A percentile compares a stretch with the other conserved stretches of the same genome.
Conservation (phyloP, 2,797 vertebrate genomes). For the Fistularia commersonii region DNA sequence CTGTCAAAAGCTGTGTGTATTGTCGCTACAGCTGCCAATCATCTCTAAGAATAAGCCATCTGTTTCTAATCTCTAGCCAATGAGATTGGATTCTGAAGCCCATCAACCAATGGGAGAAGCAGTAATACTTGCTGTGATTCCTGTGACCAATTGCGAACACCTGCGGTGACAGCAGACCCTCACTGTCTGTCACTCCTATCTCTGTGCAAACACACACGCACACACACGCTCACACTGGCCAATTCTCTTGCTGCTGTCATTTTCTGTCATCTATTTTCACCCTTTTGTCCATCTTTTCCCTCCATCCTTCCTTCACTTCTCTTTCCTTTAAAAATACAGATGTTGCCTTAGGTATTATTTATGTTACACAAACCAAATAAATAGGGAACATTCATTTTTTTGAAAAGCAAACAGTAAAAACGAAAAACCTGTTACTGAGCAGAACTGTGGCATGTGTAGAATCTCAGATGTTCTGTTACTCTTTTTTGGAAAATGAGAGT, state of each 20-base stretch:
- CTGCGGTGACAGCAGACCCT: constrained; percentile 45
- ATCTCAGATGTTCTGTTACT: constrained; percentile 36
- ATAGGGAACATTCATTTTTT: constrained; percentile 63
- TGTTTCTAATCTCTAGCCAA: constrained; percentile 50
- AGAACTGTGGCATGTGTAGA: constrained; percentile 38
- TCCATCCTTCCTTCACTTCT: constrained; percentile 15
- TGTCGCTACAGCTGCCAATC: constrained; percentile 43
- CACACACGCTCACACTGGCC: constrained; percentile 5
- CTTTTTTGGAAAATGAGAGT: constrained; percentile 41
- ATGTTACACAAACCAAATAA: constrained; percentile 80
- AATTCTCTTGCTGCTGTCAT: constrained; percentile 37
- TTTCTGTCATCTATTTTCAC: constrained; percentile 16
- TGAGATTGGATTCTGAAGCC: constrained; percentile 29
- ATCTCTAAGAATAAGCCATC: constrained; percentile 57
- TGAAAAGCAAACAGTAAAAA: constrained; percentile 21
- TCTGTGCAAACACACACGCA: constrained; percentile 11
- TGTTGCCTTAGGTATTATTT: constrained; percentile 81
- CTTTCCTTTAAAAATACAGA: constrained; percentile 58
- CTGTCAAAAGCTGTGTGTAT: constrained; percentile 22
- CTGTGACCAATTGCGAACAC: constrained; percentile 44
- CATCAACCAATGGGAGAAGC: constrained; percentile 32
- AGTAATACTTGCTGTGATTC: constrained; percentile 28
- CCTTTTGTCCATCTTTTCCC: constrained; percentile 12
- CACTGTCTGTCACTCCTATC: constrained; percentile 25
- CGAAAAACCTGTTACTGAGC: constrained; percentile 40